phyloP scores from a whole-genome alignment of 2,888 invertebrate species.

The Drosophila multiciliata region DNA sequence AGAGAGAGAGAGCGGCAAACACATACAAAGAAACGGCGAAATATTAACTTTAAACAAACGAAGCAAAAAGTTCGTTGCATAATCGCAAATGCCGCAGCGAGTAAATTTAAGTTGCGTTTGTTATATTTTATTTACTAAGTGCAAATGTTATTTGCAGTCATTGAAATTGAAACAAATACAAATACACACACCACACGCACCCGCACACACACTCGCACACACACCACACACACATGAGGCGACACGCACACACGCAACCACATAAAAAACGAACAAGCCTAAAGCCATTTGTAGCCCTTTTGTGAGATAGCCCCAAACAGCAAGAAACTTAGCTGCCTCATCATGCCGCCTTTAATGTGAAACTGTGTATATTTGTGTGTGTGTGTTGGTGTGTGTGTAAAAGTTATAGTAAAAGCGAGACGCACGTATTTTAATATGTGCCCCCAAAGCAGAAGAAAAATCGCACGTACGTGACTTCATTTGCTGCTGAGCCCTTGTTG shows the following conservation, averaged over 20 bases:
- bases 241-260: constrained; percentile 42
- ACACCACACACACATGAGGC: constrained; percentile 1
- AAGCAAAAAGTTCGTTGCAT: constrained; percentile 18
- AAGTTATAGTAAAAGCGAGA: constrained; percentile 81
- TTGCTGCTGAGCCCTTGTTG: constrained; percentile 70
- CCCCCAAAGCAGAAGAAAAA: constrained; percentile 83
- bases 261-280: constrained; percentile 65
- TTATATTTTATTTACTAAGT: constrained; percentile 82
- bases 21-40: constrained; percentile 12
- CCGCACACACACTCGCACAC: constrained; percentile 1
- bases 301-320: constrained; percentile 69
- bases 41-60: constrained; percentile 54
- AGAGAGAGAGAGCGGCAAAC: background rate
- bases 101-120: constrained; percentile 64
- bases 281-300: constrained; percentile 80
- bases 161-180: constrained; percentile 80
- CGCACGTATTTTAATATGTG: constrained; percentile 84
- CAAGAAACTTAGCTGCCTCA: constrained; percentile 76
- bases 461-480: constrained; percentile 84
- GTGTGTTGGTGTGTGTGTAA: constrained; percentile 38
- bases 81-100: constrained; percentile 26
- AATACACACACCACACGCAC: constrained; percentile 1
- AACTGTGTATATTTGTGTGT: constrained; percentile 42
- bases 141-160: constrained; percentile 80
- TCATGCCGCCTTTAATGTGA: constrained; percentile 79